These are phyloP conservation scores for Eulemur rubriventer DNA, from an alignment of 2,797 vertebrate species.

Conservation along the genomic window DNA sequence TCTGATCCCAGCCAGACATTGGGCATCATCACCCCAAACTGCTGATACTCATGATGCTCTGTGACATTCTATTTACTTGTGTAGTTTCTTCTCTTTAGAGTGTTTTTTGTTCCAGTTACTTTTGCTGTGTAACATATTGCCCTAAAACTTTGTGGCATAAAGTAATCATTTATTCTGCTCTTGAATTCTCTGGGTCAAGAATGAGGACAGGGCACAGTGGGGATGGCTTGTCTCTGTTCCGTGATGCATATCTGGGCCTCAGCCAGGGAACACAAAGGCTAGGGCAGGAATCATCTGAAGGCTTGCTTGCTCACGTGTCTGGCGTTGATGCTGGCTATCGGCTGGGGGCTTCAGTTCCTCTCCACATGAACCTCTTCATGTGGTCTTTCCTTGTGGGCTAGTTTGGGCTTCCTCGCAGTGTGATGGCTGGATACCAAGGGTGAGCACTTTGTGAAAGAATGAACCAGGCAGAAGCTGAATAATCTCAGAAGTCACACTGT, in stretches of 20 bases:
- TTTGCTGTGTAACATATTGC: background rate
- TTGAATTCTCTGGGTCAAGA: slow-evolving; percentile 31
- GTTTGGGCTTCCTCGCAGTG: slow-evolving; percentile 42
- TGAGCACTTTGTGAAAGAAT: slow-evolving; percentile 29
- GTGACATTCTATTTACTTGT: background rate
- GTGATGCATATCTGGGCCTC: background rate
- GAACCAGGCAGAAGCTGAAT: background rate
- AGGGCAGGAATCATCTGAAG: background rate
- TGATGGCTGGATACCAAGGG: background rate
- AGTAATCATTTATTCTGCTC: slow-evolving; percentile 5
- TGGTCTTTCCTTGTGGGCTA: background rate
- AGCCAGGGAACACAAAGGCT: background rate
- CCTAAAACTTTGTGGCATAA: slow-evolving; percentile 12
- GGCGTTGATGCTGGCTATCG: background rate
- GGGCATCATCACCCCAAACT: background rate
- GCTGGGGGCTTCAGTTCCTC: slow-evolving; percentile 17
- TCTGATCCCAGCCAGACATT: background rate
- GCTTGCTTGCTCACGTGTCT: background rate
- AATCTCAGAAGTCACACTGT: background rate
- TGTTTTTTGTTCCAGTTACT: background rate
- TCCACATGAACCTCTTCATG: background rate
- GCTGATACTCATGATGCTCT: background rate
- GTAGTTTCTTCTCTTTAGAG: background rate
- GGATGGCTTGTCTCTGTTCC: background rate
- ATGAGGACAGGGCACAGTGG: slow-evolving; percentile 59